These are phyloP conservation scores for Octopus sinensis DNA, from an alignment of 1,140 invertebrate species.

Conservation along the genomic window DNA sequence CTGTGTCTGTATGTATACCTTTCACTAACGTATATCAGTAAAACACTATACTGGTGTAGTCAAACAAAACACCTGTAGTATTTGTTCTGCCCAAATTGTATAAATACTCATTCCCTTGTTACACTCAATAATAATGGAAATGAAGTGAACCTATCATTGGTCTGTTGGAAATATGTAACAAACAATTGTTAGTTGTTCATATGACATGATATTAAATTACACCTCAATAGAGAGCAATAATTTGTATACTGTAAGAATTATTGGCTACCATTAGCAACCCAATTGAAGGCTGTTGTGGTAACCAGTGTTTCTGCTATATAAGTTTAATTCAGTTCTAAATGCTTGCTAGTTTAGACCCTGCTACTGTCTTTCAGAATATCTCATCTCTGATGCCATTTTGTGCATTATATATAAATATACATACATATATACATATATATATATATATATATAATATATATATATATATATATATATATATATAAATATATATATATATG, in stretches of 20 bases:
- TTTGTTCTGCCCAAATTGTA: background rate
- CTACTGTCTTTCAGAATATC: background rate
- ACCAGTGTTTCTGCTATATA: too few species aligned
- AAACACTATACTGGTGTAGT: background rate
- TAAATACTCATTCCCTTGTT: background rate
- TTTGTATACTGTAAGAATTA: too few species aligned
- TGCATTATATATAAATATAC: background rate
- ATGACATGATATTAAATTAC: too few species aligned
- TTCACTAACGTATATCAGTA: background rate
- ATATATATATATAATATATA: slow-evolving; percentile 1
- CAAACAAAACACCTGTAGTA: background rate
- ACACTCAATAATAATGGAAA: background rate
- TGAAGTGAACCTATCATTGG: background rate
- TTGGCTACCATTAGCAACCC: too few species aligned
- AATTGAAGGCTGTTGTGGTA: too few species aligned
- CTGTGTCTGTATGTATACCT: background rate
- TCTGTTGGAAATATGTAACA: too few species aligned
- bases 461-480: background rate
- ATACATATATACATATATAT: background rate
- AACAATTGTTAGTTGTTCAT: too few species aligned
- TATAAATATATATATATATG: slow-evolving; percentile 1
- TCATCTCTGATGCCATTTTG: background rate
- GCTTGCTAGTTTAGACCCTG: background rate
- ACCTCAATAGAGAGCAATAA: too few species aligned
- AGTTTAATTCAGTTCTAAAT: too few species aligned